Base-by-base conservation (phyloP, 1,140 invertebrate species). In the Cotesia glomerata region DNA sequence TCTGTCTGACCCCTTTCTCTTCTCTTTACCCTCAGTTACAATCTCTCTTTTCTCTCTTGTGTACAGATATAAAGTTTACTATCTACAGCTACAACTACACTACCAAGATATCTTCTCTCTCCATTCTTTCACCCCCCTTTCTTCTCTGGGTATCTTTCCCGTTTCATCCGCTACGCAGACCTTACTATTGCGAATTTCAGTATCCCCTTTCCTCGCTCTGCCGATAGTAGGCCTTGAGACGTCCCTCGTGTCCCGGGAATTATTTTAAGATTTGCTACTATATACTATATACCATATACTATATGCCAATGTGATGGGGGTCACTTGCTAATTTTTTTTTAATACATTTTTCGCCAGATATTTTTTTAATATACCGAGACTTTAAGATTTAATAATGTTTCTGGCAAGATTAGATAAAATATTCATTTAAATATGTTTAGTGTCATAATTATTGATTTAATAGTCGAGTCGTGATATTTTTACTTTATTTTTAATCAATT, bases 1-100 rank as follows among this genome's bases (percentile, higher is more conserved):
- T 77, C 81, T 80, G 79, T 83, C 80, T 83, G 80, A 71, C 67
- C 69, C 65, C 51, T 54, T 63, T 69, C 62, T 49, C 51, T 32
- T 63, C 66, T 69, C 62, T 69, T 63, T 56, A 45, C 66, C 66
- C 26, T 66, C 64, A 32, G 52, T 32, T 49, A 49, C 45, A 45
- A 51, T 54, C 71, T 67, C 49, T 51, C 34, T 39, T 65, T 61
- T 64, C 71, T 32, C 69, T 35, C 73, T 65, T 4, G 7, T 45
- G 5, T 45, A 45, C 39, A 9, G 39, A 39, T 7, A 45, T 8
- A 9, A 45, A 7, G 7, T 9, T 45, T 5, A 39, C 36, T 39
- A 39, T 45, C 39, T 49, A 45, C 39, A 9, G 2, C 39, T 45
- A 45, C 39, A 9, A 45, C 39, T 11, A 45, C 39, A 9, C 36